Percentiles rank a stretch among this genome's conserved stretches.
These are phyloP conservation scores for Tinea pellionella DNA, from an alignment of 2,888 invertebrate species.

Conservation along the genomic window DNA sequence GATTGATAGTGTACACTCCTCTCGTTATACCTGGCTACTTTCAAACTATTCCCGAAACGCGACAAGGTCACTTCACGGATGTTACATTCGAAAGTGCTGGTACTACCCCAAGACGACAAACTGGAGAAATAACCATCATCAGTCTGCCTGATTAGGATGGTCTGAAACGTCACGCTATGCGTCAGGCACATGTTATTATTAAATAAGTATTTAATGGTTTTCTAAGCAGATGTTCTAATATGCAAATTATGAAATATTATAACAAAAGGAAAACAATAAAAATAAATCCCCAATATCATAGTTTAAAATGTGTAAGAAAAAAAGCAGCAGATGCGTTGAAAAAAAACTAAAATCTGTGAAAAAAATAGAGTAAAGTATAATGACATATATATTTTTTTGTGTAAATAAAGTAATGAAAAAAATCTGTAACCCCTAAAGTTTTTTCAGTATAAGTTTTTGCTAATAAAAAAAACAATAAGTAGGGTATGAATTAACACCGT, in stretches of 20 bases:
- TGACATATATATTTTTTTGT: not conserved
- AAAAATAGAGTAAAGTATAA: not conserved
- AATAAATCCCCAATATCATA: not conserved
- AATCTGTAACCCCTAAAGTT: not conserved
- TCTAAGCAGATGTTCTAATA: not conserved
- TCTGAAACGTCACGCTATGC: too few species aligned
- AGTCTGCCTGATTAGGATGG: too few species aligned
- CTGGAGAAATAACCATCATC: too few species aligned
- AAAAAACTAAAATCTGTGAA: not conserved
- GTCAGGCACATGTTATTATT: not conserved
- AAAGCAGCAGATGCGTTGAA: not conserved
- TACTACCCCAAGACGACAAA: too few species aligned
- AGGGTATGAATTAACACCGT: not conserved
- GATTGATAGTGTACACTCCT: too few species aligned
- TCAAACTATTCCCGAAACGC: too few species aligned
- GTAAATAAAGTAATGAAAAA: not conserved
- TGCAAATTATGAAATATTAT: not conserved
- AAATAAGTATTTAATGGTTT: not conserved
- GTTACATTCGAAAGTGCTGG: too few species aligned
- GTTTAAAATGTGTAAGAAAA: not conserved
- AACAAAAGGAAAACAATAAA: not conserved
- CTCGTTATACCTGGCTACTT: too few species aligned
- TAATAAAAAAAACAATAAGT: not conserved
- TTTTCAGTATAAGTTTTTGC: not conserved
- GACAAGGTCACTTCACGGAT: too few species aligned